Conservation (phyloP, 1,140 invertebrate genomes). For the Penaeus indicus region DNA sequence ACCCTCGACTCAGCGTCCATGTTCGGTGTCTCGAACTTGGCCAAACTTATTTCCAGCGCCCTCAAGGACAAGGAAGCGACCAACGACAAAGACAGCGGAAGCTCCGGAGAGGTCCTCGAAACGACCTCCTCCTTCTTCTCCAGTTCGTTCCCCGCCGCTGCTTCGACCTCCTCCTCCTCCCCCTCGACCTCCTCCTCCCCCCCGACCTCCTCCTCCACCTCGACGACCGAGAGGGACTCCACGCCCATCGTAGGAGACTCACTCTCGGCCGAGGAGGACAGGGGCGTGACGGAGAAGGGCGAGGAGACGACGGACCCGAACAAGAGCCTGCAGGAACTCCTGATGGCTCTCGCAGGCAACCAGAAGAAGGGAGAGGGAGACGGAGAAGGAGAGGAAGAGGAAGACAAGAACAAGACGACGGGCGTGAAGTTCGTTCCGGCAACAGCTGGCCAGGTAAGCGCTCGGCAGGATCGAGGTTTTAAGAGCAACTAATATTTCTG, state of each 20-base stretch:
- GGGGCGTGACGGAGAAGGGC: neutral
- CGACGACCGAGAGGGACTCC: too few species aligned
- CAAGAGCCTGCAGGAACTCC: too few species aligned
- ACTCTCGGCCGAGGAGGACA: neutral
- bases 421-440: neutral
- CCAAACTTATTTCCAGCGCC: neutral
- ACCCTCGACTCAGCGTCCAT: neutral
- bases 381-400: neutral
- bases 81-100: neutral
- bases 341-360: too few species aligned
- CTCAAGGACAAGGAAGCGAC: neutral
- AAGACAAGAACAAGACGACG: neutral
- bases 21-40: neutral
- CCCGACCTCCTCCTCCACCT: too few species aligned
- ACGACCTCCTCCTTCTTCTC: too few species aligned
- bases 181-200: too few species aligned
- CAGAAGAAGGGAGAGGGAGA: neutral
- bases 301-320: too few species aligned
- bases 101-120: too few species aligned
- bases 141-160: too few species aligned
- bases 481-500: neutral
- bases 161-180: too few species aligned
- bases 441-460: neutral
- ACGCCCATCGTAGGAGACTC: too few species aligned
- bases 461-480: neutral